These are phyloP conservation scores for Scolanthus callimorphus DNA, from an alignment of 92 coral and sea anemone genomes.

Conservation along the genomic window DNA sequence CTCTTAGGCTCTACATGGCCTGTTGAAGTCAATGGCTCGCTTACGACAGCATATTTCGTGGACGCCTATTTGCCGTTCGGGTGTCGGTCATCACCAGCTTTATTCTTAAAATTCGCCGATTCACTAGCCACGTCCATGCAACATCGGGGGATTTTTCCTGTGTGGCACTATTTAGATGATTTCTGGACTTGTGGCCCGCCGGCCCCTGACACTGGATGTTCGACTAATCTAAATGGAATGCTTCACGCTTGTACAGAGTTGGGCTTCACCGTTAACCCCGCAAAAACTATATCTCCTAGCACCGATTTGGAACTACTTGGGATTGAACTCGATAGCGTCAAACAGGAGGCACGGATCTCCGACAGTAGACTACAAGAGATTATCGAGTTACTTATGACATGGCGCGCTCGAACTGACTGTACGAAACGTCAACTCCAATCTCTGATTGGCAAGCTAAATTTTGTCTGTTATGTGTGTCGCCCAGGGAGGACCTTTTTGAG, in stretches of 20 bases:
- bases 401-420: constrained; percentile 22
- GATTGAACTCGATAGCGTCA: constrained; percentile 26
- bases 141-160: constrained; percentile 5
- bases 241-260: constrained; percentile 11
- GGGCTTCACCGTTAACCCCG: constrained; percentile 26
- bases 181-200: constrained; percentile 45
- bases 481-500: constrained; percentile 48
- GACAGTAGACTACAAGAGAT: constrained; percentile 17
- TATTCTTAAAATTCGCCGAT: constrained; percentile 22
- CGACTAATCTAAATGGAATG: constrained; percentile 11
- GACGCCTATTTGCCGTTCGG: constrained; percentile 29
- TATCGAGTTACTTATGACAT: constrained; percentile 7
- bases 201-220: constrained; percentile 10
- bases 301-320: constrained; percentile 28
- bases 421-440: constrained; percentile 53
- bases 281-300: constrained; percentile 16
- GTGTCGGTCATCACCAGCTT: constrained; percentile 22
- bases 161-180: constrained; percentile 41
- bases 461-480: constrained; percentile 36
- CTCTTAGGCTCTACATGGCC: constrained; percentile 41
- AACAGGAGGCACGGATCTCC: constrained; percentile 23
- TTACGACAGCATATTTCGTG: constrained; percentile 18
- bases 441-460: constrained; percentile 36
- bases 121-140: constrained; percentile 4
- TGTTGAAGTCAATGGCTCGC: constrained; percentile 9